Conservation (phyloP, 2,113 vertebrate species). For the Pygoscelis antarcticus region DNA sequence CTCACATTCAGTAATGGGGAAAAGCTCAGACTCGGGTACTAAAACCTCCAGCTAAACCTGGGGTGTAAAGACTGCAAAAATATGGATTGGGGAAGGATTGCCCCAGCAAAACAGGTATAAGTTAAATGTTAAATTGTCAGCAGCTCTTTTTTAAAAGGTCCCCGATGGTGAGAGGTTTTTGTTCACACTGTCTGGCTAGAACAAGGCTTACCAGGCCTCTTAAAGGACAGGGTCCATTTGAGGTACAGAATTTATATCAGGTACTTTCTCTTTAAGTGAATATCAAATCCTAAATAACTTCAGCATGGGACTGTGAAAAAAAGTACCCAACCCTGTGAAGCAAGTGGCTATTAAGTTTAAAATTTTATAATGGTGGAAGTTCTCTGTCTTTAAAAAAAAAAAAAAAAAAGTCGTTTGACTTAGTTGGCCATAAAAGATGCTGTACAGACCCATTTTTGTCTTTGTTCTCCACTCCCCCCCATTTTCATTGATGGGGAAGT, state of each 20-base stretch:
- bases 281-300: slow-evolving; percentile 39
- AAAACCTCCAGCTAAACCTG: slow-evolving; percentile 11
- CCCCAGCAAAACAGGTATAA: slow-evolving; percentile 11
- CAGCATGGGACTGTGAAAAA: not conserved
- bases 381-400: not conserved
- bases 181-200: not conserved
- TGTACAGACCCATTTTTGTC: not conserved
- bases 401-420: not conserved
- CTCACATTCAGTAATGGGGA: not conserved
- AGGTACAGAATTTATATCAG: not conserved
- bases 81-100: slow-evolving; percentile 21
- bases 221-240: not conserved
- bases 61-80: slow-evolving; percentile 32
- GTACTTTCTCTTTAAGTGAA: slow-evolving; percentile 49
- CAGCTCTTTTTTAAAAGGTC: not conserved
- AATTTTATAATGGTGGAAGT: not conserved
- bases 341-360: not conserved
- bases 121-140: not conserved
- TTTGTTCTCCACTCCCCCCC: not conserved
- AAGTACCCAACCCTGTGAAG: not conserved
- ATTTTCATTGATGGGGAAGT: slow-evolving; percentile 60
- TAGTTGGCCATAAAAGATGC: not conserved
- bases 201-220: not conserved
- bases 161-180: slow-evolving; percentile 20
- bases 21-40: not conserved